Conservation (phyloP, 2,797 vertebrate genomes). For the Alectoris magna region DNA sequence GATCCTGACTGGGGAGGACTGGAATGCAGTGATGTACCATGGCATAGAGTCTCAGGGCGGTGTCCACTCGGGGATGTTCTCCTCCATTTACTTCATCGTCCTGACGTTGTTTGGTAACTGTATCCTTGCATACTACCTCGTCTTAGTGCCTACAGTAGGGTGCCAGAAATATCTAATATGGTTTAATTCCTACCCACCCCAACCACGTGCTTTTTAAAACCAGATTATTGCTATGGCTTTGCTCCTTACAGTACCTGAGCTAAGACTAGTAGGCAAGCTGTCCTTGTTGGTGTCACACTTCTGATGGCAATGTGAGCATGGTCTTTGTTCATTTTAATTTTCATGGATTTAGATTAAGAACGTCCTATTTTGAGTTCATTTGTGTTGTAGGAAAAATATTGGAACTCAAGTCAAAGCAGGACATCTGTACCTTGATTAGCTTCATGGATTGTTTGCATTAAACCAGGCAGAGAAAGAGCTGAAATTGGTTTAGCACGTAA, state of each 20-base stretch:
- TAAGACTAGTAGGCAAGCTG: neutral
- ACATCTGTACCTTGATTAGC: neutral
- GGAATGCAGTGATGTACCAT: slow-evolving; percentile 97
- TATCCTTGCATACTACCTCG: slow-evolving; percentile 83
- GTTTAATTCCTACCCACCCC: neutral
- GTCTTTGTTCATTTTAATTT: neutral
- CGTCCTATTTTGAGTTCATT: neutral
- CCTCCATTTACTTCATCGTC: slow-evolving; percentile 95
- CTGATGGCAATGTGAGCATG: rapidly evolving
- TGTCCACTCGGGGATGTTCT: slow-evolving; percentile 93
- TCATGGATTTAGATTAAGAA: neutral
- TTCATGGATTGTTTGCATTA: neutral
- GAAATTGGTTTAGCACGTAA: neutral
- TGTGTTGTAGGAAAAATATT: neutral
- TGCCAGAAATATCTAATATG: neutral
- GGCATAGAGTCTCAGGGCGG: slow-evolving; percentile 95
- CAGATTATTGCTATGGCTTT: neutral
- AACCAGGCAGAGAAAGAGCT: neutral
- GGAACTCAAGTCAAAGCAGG: neutral
- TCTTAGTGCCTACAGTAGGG: neutral
- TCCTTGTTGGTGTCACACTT: rapidly evolving
- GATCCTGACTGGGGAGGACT: slow-evolving; percentile 97
- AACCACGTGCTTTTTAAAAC: neutral
- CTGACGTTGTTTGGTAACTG: slow-evolving; percentile 96
- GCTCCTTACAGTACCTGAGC: neutral